phyloP scores from a whole-genome alignment of 2,888 invertebrate species.

The Drosophila pegasa region DNA sequence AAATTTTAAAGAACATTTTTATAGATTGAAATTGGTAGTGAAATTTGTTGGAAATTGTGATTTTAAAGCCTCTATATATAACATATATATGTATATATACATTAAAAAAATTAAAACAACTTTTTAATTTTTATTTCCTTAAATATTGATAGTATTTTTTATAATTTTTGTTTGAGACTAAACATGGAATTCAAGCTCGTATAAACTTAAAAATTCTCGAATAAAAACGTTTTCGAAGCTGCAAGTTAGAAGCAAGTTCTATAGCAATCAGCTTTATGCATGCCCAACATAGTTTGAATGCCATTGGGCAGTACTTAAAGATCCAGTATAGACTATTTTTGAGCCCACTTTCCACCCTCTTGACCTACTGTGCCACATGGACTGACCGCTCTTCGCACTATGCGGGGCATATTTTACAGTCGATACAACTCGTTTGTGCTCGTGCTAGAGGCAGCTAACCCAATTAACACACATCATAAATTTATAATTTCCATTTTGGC shows the following conservation, averaged over 20 bases:
- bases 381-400: no score
- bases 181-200: no score
- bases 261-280: neutral
- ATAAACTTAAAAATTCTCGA: neutral
- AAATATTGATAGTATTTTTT: no score
- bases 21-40: no score
- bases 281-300: neutral
- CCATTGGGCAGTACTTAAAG: neutral
- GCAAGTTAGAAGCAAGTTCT: neutral
- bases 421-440: neutral
- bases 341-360: neutral
- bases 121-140: no score
- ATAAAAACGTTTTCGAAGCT: no score
- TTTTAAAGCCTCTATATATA: no score
- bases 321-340: neutral
- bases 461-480: slow-evolving; percentile 77
- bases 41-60: no score
- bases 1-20: no score
- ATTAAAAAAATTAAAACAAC: no score
- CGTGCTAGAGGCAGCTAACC: slow-evolving; percentile 52
- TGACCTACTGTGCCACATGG: neutral
- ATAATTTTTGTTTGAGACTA: no score
- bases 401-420: neutral
- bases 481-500: slow-evolving; percentile 41
- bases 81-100: no score